Evolutionary conservation across 2,888 invertebrate genomes (phyloP).

Genomic region (Tenthredo livida): DNA sequence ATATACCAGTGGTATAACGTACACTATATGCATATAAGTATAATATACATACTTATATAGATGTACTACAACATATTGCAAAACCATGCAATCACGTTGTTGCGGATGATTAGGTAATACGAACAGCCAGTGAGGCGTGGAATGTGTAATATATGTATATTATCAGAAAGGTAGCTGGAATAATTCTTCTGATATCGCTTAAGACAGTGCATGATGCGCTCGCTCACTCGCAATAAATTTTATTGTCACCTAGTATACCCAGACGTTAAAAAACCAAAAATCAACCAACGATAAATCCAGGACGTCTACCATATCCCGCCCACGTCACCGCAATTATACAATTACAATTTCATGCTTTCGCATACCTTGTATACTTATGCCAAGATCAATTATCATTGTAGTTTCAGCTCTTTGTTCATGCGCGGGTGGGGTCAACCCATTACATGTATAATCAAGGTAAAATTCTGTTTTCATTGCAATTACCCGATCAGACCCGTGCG

Average conservation of each 20-base stretch:
- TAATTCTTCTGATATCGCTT: not conserved
- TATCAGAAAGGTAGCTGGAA: not conserved
- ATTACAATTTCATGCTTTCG: not conserved
- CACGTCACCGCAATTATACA: not conserved
- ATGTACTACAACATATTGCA: not conserved
- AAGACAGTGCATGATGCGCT: not conserved
- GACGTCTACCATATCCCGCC: not conserved
- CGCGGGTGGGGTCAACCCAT: not conserved
- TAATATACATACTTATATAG: not conserved
- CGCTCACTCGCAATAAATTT: not conserved
- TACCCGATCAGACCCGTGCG: too few species aligned
- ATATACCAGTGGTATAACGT: not conserved
- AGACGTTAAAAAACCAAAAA: not conserved
- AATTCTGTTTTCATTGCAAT: not conserved
- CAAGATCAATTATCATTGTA: not conserved
- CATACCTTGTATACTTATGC: not conserved
- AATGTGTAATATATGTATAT: conserved; percentile 5
- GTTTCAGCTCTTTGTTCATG: not conserved
- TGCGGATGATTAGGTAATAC: conserved; percentile 20
- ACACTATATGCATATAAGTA: not conserved
- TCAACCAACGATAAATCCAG: not conserved
- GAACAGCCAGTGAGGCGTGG: not conserved
- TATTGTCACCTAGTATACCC: not conserved
- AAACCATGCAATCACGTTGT: not conserved
- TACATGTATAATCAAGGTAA: not conserved